Evolutionary conservation across 2,113 vertebrate species (phyloP), one percentile per base, ranked within the genome.

Genomic region (Myotis yumanensis): DNA sequence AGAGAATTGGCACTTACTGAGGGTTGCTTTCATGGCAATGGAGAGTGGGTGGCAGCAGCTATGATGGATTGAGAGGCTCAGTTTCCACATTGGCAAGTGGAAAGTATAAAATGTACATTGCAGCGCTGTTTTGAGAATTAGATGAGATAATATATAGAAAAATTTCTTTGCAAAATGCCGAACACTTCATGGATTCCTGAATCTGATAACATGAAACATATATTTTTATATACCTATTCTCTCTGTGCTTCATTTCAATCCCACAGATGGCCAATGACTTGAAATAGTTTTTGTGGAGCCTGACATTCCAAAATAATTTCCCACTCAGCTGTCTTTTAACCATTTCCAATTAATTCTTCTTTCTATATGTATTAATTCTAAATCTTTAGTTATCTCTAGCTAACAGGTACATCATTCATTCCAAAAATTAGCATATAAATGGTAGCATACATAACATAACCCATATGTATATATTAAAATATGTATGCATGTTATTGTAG

Each of bases 401-500:
- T 77, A 89, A 90, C 46, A 96, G 69, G 48, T 82, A 11, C 32
- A 94, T 86, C 73, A 87, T 87, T 92, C 62, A 87, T 93, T 95
- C 69, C 48, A 86, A 76, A 96, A 94, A 95, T 93, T 96, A 96
- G 90, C 86, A 96, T 86, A 90, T 91, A 94, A 97, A 89, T 92
- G 51, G 40, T 77, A 95, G 59, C 30, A 96, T 94, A 93, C 88
- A 91, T 88, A 95, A 87, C 4, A 77, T 23, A 95, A 62, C 32
- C n/a, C 40, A 69, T 85, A 86, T 46, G 8, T 93, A 81, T 85
- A 87, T 73, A 88, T 90, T 93, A 92, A 95, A 95, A 46, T 76
- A 52, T 85, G 20, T 76, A 32, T 82, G 32, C 54, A 57, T 76
- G 71, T 73, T n/a, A 82, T 59, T 28, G 68, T 54, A 86, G 32